Conservation (phyloP, 2,113 vertebrate genomes). For the Elaphurus davidianus region DNA sequence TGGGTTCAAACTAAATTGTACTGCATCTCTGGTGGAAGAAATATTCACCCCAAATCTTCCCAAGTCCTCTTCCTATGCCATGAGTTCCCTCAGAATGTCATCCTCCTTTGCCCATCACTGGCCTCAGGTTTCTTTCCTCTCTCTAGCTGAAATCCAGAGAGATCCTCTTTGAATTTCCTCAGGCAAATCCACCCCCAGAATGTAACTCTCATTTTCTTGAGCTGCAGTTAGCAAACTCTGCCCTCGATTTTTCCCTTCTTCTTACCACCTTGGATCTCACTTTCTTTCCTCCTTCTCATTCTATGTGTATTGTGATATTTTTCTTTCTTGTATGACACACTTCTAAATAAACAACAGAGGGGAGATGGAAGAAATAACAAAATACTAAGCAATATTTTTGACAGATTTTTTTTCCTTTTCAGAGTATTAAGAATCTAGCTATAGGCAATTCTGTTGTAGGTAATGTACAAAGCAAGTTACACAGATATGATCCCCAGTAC, state of each 20-base stretch:
- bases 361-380: constrained; percentile 28
- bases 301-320: background rate
- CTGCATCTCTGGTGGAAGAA: background rate
- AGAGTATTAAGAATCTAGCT: constrained; percentile 50
- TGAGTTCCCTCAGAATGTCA: background rate
- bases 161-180: background rate
- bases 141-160: background rate
- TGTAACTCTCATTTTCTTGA: background rate
- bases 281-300: background rate
- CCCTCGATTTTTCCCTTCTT: background rate
- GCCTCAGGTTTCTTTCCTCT: background rate
- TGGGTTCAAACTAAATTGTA: background rate
- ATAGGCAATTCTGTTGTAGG: constrained; percentile 40
- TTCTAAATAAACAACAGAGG: constrained; percentile 42
- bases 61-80: background rate
- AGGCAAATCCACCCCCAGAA: background rate
- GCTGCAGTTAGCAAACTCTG: background rate
- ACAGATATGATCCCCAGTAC: constrained; percentile 1
- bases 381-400: constrained; percentile 51
- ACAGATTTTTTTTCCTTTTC: constrained; percentile 13
- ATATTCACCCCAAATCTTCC: background rate
- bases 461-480: constrained; percentile 26
- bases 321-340: background rate
- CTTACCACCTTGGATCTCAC: background rate
- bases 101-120: background rate